These are phyloP conservation scores for Equus przewalskii DNA, from an alignment of 2,113 vertebrate genomes.

Conservation along the genomic window DNA sequence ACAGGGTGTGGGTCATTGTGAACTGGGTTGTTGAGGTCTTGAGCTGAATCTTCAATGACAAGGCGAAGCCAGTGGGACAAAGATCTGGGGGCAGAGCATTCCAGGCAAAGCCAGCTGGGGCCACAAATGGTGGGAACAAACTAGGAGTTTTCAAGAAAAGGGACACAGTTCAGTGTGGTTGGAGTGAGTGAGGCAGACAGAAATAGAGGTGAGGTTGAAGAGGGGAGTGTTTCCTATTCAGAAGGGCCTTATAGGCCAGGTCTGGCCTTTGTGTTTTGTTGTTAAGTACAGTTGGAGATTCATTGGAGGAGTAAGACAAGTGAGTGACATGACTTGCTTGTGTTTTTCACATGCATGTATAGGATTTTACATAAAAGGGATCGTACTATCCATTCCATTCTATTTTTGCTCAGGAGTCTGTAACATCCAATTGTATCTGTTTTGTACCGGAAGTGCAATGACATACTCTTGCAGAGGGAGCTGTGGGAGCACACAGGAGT, in stretches of 20 bases:
- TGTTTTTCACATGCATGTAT: not conserved
- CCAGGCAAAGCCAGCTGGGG: not conserved
- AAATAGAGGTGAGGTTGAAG: not conserved
- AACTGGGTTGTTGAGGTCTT: not conserved
- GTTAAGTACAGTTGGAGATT: not conserved
- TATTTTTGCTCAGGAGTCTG: not conserved
- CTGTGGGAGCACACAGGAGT: not conserved
- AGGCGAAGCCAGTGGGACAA: not conserved
- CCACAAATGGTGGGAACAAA: not conserved
- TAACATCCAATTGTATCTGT: not conserved
- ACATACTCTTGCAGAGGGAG: not conserved
- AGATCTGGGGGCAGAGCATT: not conserved
- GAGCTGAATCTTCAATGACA: not conserved
- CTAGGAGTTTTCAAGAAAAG: not conserved
- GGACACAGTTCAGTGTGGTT: not conserved
- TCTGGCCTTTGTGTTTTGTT: not conserved
- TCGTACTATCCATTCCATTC: not conserved
- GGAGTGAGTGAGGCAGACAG: not conserved
- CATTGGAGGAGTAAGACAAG: not conserved
- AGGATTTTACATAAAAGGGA: not conserved
- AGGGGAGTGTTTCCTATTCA: fast-evolving
- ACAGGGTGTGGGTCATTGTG: no score
- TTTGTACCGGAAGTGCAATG: not conserved
- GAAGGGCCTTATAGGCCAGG: not conserved
- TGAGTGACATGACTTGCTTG: not conserved